Conservation (phyloP, 2,797 vertebrate genomes). For the Hyperoplus lanceolatus region DNA sequence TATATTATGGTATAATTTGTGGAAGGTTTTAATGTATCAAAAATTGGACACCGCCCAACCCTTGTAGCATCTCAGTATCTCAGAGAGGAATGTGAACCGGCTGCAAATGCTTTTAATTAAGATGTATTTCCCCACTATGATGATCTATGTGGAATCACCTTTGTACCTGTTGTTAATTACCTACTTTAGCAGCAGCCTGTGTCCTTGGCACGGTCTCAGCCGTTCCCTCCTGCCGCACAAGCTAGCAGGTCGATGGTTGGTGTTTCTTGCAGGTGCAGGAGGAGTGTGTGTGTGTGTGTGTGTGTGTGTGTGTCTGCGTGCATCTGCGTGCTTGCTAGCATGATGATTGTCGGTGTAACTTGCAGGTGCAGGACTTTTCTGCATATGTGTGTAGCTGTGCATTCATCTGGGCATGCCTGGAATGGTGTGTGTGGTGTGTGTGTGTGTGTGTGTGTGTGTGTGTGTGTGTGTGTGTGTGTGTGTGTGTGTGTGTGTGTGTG, state of each 20-base stretch:
- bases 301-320: not conserved
- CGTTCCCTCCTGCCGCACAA: constrained; percentile 18
- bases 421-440: not conserved
- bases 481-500: not conserved
- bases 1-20: too few relatives aligned
- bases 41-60: too few relatives aligned
- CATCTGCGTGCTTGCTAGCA: too few relatives aligned
- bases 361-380: not conserved
- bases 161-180: constrained; percentile 65
- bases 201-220: constrained; percentile 60
- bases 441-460: constrained; percentile 9
- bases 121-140: constrained; percentile 11
- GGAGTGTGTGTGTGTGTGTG: constrained; percentile 6
- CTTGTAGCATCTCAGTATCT: not conserved
- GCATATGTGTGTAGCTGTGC: constrained; percentile 14
- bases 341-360: too few relatives aligned
- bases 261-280: constrained; percentile 54
- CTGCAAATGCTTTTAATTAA: constrained; percentile 49
- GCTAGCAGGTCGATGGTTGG: constrained; percentile 27
- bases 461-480: constrained; percentile 6
- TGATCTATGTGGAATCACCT: constrained; percentile 50
- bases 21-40: too few relatives aligned
- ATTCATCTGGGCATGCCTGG: constrained; percentile 18
- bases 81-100: constrained; percentile 10
- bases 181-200: constrained; percentile 25